Percentiles rank a stretch among this genome's conserved stretches.
Conservation (phyloP, 2,797 vertebrate genomes). For the Malacoctenus gilli region DNA sequence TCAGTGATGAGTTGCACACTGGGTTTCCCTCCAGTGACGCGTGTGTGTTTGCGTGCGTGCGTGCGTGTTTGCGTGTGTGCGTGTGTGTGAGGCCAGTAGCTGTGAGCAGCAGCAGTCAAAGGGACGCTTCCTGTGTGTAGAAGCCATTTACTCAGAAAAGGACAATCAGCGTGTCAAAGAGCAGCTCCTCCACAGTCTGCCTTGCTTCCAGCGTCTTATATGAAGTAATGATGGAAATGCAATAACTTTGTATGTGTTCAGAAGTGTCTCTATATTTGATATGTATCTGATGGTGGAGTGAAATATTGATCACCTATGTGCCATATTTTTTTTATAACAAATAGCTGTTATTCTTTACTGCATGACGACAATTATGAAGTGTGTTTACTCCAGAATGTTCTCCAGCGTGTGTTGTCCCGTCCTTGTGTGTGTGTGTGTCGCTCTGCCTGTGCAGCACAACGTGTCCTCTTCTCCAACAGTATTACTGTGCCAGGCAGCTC, state of each 20-base stretch:
- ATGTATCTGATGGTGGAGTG: slow-evolving; percentile 59
- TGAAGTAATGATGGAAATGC: slow-evolving; percentile 78
- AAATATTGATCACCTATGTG: slow-evolving; percentile 81
- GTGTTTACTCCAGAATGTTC: slow-evolving; percentile 76
- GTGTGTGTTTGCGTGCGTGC: slow-evolving; percentile 6
- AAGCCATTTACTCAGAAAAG: slow-evolving; percentile 77
- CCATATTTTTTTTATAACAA: slow-evolving; percentile 75
- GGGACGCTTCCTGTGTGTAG: slow-evolving; percentile 64
- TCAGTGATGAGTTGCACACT: slow-evolving; percentile 19
- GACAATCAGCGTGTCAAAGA: slow-evolving; percentile 83
- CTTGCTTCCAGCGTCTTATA: slow-evolving; percentile 73
- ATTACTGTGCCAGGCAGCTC: slow-evolving; percentile 85
- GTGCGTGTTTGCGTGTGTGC: neutral
- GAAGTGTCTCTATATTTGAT: slow-evolving; percentile 73
- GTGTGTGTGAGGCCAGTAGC: slow-evolving; percentile 19
- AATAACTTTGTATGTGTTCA: slow-evolving; percentile 78
- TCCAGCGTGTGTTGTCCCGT: slow-evolving; percentile 67
- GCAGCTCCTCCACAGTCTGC: slow-evolving; percentile 68
- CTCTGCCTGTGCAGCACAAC: slow-evolving; percentile 77
- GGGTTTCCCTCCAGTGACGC: slow-evolving; percentile 32
- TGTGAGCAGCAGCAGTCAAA: slow-evolving; percentile 34
- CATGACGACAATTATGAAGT: slow-evolving; percentile 88
- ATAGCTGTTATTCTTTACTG: slow-evolving; percentile 79
- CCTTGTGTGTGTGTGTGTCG: slow-evolving; percentile 55
- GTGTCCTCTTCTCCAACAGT: slow-evolving; percentile 81